phyloP scores from a whole-genome alignment of 2,888 invertebrate species.

The Petrolisthes cinctipes region DNA sequence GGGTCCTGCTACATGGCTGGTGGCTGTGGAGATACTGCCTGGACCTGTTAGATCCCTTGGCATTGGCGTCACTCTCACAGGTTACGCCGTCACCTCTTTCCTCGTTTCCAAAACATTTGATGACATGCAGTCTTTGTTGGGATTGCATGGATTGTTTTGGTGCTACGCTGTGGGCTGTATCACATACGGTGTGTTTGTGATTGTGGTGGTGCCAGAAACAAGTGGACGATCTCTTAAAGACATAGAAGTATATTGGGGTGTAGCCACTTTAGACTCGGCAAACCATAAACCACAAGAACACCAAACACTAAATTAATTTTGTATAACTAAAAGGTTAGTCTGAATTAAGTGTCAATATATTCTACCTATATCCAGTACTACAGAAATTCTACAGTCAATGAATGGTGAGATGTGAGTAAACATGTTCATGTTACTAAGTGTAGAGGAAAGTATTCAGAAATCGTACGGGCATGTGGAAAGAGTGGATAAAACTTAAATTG shows the following conservation, averaged over 20 bases:
- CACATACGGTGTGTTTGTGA: neutral
- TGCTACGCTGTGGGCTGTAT: conserved; percentile 11
- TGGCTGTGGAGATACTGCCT: conserved; percentile 17
- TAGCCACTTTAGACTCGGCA: neutral
- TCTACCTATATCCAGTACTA: too few relatives aligned
- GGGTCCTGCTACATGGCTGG: conserved; percentile 9
- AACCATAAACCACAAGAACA: too few relatives aligned
- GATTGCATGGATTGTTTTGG: conserved; percentile 16
- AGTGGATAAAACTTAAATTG: too few relatives aligned
- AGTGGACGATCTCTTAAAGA: conserved; percentile 11
- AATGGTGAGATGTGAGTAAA: neutral
- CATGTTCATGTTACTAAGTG: neutral
- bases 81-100: conserved; percentile 16
- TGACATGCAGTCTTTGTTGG: neutral
- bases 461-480: too few relatives aligned
- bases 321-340: too few relatives aligned
- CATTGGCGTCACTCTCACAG: neutral
- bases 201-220: conserved; percentile 7
- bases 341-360: too few relatives aligned
- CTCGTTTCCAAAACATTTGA: conserved; percentile 25
- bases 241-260: conserved; percentile 4
- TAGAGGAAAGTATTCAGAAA: neutral
- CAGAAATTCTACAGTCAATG: too few relatives aligned
- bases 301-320: too few relatives aligned
- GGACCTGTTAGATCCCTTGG: conserved; percentile 13